Conservation (phyloP, 2,797 vertebrate genomes). For the Limnodromus scolopaceus region DNA sequence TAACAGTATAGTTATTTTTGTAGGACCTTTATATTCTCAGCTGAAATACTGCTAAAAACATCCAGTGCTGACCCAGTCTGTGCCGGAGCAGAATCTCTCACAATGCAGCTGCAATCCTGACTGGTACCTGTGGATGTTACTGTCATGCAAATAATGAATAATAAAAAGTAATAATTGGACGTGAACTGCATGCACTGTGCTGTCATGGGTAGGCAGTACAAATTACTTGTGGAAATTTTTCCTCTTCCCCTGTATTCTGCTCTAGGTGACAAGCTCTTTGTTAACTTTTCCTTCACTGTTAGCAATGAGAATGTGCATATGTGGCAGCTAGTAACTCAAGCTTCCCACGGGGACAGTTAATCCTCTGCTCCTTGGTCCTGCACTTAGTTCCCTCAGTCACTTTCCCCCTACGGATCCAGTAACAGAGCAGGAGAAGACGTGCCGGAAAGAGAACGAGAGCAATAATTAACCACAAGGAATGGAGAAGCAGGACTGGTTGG, state of each 20-base stretch:
- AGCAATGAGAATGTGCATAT: constrained; percentile 51
- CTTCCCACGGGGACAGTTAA: constrained; percentile 82
- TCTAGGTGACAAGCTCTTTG: constrained; percentile 55
- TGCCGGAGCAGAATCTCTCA: not conserved
- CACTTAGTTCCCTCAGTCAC: constrained; percentile 63
- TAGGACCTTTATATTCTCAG: not conserved
- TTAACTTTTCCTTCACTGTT: constrained; percentile 49
- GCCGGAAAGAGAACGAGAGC: constrained; percentile 47
- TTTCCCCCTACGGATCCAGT: constrained; percentile 71
- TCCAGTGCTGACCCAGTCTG: not conserved
- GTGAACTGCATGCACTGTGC: not conserved
- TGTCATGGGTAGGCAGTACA: not conserved
- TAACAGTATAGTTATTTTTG: not conserved
- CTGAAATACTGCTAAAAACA: not conserved
- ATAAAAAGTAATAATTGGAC: constrained; percentile 43
- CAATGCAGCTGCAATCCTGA: not conserved
- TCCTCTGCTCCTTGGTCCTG: constrained; percentile 81
- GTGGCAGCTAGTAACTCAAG: constrained; percentile 83
- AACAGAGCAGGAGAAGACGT: constrained; percentile 68
- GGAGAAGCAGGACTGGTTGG: constrained; percentile 75
- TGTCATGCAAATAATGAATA: constrained; percentile 12
- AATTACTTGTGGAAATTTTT: constrained; percentile 5
- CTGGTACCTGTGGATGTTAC: not conserved
- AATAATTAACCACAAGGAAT: constrained; percentile 75
- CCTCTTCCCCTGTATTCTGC: not conserved